Percentiles rank a stretch among this genome's conserved stretches.
phyloP scores from a whole-genome alignment of 2,797 vertebrate species.

The Tokudaia muenninki region DNA sequence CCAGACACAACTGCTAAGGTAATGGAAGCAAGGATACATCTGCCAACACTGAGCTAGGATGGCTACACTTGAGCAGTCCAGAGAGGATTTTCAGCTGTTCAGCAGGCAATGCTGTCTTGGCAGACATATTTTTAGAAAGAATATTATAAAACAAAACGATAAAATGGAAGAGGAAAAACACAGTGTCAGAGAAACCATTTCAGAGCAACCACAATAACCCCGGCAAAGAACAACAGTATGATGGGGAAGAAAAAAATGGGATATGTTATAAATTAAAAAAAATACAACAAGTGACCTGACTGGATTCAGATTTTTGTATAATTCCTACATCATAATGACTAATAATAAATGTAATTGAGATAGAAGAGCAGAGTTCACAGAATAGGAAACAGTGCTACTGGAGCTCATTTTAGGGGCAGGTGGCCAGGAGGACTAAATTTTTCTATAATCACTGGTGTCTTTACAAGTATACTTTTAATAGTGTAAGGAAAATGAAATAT shows the following conservation, averaged over 20 bases:
- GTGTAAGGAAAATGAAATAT: neutral
- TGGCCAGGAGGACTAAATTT: neutral
- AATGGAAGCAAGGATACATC: neutral
- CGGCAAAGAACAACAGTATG: neutral
- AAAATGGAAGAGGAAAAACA: neutral
- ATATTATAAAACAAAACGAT: neutral
- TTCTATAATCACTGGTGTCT: neutral
- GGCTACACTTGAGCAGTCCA: neutral
- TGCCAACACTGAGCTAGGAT: neutral
- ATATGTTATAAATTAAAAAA: neutral
- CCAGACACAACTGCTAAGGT: neutral
- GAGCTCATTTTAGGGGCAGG: neutral
- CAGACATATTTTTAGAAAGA: conserved; percentile 1
- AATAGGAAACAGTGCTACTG: neutral
- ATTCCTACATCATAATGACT: neutral
- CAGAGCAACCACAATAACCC: neutral
- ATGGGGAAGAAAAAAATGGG: neutral
- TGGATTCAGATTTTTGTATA: conserved; percentile 5
- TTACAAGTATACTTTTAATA: conserved; percentile 15
- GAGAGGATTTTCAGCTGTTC: neutral
- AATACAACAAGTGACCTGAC: neutral
- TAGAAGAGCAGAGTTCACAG: neutral
- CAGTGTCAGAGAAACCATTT: neutral
- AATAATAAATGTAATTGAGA: neutral
- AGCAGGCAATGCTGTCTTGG: neutral